Conservation (phyloP, 2,888 invertebrate genomes). For the Pollenia angustigena region DNA sequence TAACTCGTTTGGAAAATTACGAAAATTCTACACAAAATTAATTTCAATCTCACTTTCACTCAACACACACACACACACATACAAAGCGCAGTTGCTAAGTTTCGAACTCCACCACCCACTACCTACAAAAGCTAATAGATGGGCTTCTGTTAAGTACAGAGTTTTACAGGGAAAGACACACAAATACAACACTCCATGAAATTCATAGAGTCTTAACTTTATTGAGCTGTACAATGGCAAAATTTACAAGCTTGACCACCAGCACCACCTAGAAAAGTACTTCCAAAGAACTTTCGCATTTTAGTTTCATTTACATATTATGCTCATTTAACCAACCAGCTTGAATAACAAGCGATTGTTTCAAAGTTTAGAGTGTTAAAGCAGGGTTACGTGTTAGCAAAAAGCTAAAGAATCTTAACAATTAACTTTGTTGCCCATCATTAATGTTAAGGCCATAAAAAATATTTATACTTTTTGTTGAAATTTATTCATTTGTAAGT, state of each 20-base stretch:
- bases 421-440: constrained; percentile 67
- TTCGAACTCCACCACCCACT: constrained; percentile 11
- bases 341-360: constrained; percentile 7
- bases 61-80: not conserved
- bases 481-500: constrained; percentile 48
- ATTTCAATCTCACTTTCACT: constrained; percentile 20
- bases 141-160: constrained; percentile 41
- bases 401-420: constrained; percentile 54
- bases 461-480: constrained; percentile 30
- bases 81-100: not conserved
- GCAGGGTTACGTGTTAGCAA: constrained; percentile 16
- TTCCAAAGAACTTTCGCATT: constrained; percentile 35
- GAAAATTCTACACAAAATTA: constrained; percentile 70
- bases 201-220: constrained; percentile 38
- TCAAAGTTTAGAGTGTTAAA: not conserved
- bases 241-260: constrained; percentile 59
- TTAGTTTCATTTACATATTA: constrained; percentile 44
- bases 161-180: not conserved
- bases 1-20: constrained; percentile 76
- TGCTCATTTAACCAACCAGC: constrained; percentile 19
- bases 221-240: constrained; percentile 59
- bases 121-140: constrained; percentile 21
- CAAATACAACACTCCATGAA: not conserved
- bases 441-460: constrained; percentile 47
- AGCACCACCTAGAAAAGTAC: constrained; percentile 39